Percentiles rank a stretch among this genome's conserved stretches.
Evolutionary conservation across 2,797 vertebrate species (phyloP).

Genomic region (Danio kyathit): DNA sequence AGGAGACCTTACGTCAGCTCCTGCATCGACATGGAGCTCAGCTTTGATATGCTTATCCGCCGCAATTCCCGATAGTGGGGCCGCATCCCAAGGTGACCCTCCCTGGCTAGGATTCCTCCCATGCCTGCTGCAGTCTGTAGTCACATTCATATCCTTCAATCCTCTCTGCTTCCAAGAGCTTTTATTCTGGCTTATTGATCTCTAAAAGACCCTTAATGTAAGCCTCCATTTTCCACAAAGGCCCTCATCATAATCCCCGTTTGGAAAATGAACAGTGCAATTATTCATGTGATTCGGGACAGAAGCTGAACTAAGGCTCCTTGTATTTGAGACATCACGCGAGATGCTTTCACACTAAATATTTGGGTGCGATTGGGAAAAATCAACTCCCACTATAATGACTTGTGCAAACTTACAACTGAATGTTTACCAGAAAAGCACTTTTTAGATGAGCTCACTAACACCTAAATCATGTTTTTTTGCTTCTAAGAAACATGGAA

Average conservation of each 20-base stretch:
- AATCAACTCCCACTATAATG: no score
- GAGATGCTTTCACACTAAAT: constrained; percentile 22
- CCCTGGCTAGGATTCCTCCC: constrained; percentile 41
- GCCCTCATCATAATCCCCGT: constrained; percentile 63
- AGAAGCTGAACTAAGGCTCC: constrained; percentile 35
- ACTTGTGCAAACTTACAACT: no score
- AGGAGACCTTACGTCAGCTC: constrained; percentile 45
- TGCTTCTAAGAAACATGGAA: no score
- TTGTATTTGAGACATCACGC: constrained; percentile 35
- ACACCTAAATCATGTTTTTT: no score
- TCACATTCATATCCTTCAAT: constrained; percentile 54
- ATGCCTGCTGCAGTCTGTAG: constrained; percentile 49
- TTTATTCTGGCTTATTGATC: constrained; percentile 65
- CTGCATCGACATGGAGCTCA: constrained; percentile 38
- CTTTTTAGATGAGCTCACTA: no score
- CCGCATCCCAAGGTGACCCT: constrained; percentile 56
- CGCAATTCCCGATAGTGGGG: constrained; percentile 39
- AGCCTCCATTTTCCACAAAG: constrained; percentile 63
- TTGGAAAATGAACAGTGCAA: constrained; percentile 63
- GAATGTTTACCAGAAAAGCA: no score
- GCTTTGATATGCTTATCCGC: constrained; percentile 53
- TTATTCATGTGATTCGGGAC: constrained; percentile 58
- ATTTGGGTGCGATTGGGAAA: constrained; percentile 1
- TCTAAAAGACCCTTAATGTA: constrained; percentile 62
- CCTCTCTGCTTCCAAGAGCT: constrained; percentile 62